A percentile compares a stretch with the other conserved stretches of the same genome.
Conservation (phyloP, 1,140 invertebrate genomes). For the Hycleus phaleratus region DNA sequence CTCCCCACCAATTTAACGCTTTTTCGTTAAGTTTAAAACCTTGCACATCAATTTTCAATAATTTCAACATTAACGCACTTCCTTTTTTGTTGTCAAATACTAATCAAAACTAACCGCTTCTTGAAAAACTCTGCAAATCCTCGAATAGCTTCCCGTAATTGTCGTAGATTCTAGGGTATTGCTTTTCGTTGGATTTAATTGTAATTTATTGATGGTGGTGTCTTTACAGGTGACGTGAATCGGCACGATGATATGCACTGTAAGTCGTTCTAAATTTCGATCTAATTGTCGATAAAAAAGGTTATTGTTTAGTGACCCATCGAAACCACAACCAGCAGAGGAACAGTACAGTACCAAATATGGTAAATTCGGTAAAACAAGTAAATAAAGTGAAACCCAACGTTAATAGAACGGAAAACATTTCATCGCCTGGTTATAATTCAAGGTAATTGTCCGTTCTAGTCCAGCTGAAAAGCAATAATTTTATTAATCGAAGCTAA, state of each 20-base stretch:
- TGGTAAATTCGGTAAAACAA: constrained; percentile 66
- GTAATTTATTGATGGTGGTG: constrained; percentile 23
- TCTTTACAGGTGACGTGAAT: constrained; percentile 52
- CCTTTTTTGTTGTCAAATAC: not conserved
- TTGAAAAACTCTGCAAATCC: constrained; percentile 31
- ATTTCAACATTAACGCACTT: no score
- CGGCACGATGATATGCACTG: constrained; percentile 51
- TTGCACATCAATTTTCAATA: no score
- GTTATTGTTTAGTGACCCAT: constrained; percentile 51
- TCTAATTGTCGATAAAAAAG: no score
- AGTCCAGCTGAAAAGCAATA: no score
- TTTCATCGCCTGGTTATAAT: constrained; percentile 43
- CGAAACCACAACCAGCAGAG: constrained; percentile 69
- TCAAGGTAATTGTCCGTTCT: constrained; percentile 32
- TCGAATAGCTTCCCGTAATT: not conserved
- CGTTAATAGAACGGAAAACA: constrained; percentile 63
- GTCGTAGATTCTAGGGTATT: no score
- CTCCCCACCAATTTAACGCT: not conserved
- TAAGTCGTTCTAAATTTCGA: constrained; percentile 36
- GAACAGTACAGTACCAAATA: constrained; percentile 54
- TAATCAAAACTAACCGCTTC: constrained; percentile 13
- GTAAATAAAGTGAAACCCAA: constrained; percentile 82
- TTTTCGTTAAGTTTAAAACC: no score
- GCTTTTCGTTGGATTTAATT: no score
- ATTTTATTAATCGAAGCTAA: no score